Evolutionary conservation across 2,888 invertebrate genomes (phyloP).

Genomic region (Drosophila meridionalis): DNA sequence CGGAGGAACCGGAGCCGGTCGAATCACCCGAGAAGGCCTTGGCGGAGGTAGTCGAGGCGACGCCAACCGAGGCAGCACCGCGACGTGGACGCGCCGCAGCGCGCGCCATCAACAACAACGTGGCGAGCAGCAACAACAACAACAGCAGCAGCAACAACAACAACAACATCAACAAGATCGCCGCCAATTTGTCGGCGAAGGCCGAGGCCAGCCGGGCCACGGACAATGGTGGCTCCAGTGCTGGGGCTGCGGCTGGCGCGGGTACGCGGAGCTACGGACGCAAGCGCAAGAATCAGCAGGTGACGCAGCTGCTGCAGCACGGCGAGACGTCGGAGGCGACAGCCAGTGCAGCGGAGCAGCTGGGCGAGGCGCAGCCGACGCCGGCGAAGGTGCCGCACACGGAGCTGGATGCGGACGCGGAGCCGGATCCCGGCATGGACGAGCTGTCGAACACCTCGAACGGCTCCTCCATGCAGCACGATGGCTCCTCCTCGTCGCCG

Average conservation of each 20-base stretch:
- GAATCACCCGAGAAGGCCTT: conserved; percentile 39
- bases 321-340: neutral
- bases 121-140: conserved; percentile 43
- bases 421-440: conserved; percentile 62
- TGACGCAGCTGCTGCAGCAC: conserved; percentile 69
- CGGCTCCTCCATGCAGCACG: conserved; percentile 68
- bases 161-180: conserved; percentile 81
- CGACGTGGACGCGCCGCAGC: conserved; percentile 78
- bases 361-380: conserved; percentile 51
- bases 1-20: conserved; percentile 44
- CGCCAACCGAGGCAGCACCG: conserved; percentile 26
- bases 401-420: conserved; percentile 47
- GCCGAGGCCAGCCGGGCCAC: conserved; percentile 67
- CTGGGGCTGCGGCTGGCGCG: neutral
- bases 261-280: conserved; percentile 80
- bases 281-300: conserved; percentile 84
- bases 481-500: conserved; percentile 77
- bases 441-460: conserved; percentile 67
- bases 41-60: conserved; percentile 20
- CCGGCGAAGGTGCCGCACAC: conserved; percentile 71
- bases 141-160: conserved; percentile 49
- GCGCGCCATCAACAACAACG: conserved; percentile 78
- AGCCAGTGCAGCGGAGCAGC: conserved; percentile 50
- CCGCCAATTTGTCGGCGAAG: conserved; percentile 79
- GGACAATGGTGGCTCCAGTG: conserved; percentile 37